phyloP scores from a whole-genome alignment of 2,797 vertebrate genomes.

The Fundulus diaphanus region DNA sequence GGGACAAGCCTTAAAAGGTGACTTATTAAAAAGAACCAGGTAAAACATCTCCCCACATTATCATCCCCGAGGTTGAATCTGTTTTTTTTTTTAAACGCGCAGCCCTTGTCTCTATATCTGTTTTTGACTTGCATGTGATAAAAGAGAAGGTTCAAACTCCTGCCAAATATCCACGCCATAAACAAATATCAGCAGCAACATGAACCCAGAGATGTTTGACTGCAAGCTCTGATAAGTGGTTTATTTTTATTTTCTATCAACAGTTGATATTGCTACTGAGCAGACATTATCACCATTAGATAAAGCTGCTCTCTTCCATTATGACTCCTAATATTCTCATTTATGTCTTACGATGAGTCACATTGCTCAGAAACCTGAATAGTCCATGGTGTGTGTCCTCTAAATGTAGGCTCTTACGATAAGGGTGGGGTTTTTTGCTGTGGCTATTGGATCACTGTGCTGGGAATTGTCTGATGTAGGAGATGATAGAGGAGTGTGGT shows the following conservation, averaged over 20 bases:
- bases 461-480: constrained; percentile 54
- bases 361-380: constrained; percentile 25
- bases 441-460: constrained; percentile 43
- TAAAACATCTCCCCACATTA: constrained; percentile 14
- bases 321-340: constrained; percentile 19
- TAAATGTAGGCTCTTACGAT: constrained; percentile 48
- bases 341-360: constrained; percentile 41
- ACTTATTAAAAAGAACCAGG: constrained; percentile 58
- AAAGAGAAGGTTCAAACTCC: constrained; percentile 6
- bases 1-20: constrained; percentile 59
- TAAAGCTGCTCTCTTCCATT: constrained; percentile 19
- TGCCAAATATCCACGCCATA: background rate
- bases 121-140: background rate
- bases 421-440: constrained; percentile 42
- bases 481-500: constrained; percentile 71
- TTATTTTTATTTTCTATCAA: constrained; percentile 42
- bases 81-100: background rate
- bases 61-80: constrained; percentile 12
- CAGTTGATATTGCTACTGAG: constrained; percentile 11
- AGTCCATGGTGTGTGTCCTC: constrained; percentile 36
- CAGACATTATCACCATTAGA: constrained; percentile 27
- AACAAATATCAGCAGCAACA: constrained; percentile 17
- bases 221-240: constrained; percentile 17
- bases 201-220: constrained; percentile 4
- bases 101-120: background rate